Evolutionary conservation across 2,797 vertebrate species (phyloP).

Genomic region (Cyprinella venusta): DNA sequence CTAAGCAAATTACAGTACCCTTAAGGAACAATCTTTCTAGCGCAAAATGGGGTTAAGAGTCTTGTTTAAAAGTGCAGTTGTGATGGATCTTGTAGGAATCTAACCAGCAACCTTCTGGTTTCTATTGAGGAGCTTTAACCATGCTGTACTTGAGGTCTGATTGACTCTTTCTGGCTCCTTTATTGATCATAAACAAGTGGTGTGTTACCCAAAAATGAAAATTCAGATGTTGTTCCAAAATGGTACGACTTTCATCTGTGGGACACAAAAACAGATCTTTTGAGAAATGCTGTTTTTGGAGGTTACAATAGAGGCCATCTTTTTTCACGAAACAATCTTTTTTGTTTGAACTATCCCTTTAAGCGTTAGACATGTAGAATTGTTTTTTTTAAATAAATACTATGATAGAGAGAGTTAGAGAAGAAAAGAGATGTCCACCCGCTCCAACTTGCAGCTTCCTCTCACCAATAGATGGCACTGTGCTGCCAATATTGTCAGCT

Average conservation of each 20-base stretch:
- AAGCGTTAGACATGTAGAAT: not conserved
- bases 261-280: not conserved
- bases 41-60: conserved; percentile 17
- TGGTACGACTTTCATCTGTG: not conserved
- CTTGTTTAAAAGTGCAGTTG: not conserved
- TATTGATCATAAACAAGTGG: not conserved
- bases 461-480: conserved; percentile 61
- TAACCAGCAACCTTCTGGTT: not conserved
- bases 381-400: not conserved
- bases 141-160: not conserved
- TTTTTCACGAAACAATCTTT: no score
- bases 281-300: not conserved
- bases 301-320: not conserved
- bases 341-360: not conserved
- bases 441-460: not conserved
- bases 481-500: conserved; percentile 37
- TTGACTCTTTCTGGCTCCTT: not conserved
- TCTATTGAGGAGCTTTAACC: not conserved
- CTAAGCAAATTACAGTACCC: conserved; percentile 4
- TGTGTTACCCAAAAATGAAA: no score
- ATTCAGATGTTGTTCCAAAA: not conserved
- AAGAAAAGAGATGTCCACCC: not conserved
- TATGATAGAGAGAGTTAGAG: not conserved
- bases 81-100: not conserved
- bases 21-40: not conserved